These are phyloP conservation scores for Tachina lurida DNA, from an alignment of 2,888 invertebrate species.

Conservation along the genomic window DNA sequence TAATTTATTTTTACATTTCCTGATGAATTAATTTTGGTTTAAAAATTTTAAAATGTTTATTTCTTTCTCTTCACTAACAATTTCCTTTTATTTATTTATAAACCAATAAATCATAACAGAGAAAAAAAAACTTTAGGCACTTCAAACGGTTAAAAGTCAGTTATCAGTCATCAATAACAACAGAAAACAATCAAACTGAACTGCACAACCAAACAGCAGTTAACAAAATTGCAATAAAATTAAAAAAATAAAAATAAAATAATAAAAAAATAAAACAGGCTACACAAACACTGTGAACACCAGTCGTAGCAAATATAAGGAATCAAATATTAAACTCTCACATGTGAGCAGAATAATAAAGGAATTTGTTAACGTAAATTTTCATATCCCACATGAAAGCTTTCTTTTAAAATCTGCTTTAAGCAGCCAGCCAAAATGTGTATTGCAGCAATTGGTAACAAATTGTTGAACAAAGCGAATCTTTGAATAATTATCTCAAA, in stretches of 20 bases:
- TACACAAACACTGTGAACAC: not conserved
- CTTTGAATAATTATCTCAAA: constrained; percentile 72
- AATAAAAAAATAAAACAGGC: constrained; percentile 1
- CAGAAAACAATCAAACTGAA: constrained; percentile 45
- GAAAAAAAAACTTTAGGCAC: constrained; percentile 14
- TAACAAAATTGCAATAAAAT: constrained; percentile 52
- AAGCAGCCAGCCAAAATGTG: constrained; percentile 26
- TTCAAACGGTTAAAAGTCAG: constrained; percentile 55
- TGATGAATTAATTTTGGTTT: constrained; percentile 43
- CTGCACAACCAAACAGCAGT: constrained; percentile 42
- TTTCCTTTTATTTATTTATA: constrained; percentile 54
- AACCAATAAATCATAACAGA: constrained; percentile 48
- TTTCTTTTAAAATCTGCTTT: constrained; percentile 28
- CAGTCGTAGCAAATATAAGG: constrained; percentile 1
- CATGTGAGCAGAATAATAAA: constrained; percentile 32
- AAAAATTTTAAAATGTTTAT: not conserved
- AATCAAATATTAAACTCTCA: constrained; percentile 10
- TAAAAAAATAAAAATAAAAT: constrained; percentile 15
- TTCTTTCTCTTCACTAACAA: constrained; percentile 9
- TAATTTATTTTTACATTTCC: constrained; percentile 8
- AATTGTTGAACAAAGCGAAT: constrained; percentile 72
- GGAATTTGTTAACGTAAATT: not conserved
- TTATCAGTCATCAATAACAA: constrained; percentile 65
- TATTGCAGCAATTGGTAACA: constrained; percentile 64
- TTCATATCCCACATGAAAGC: not conserved